Base-by-base conservation (phyloP, 2,113 vertebrate species). In the Sylvietta virens region DNA sequence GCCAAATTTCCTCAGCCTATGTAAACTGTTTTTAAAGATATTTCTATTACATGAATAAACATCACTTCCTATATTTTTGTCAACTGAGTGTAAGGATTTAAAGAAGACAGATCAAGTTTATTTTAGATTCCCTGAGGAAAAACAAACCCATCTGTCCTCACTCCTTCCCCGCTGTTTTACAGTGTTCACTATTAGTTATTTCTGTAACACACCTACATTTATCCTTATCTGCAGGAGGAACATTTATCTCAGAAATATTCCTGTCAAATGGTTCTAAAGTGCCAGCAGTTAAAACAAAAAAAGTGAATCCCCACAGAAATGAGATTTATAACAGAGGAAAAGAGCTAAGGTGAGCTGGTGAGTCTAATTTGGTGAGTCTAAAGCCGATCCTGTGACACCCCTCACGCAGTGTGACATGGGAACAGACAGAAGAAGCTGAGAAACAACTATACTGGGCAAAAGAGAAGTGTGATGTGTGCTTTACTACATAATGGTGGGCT, bases 61-160 rank as follows among this genome's bases (percentile, higher is more conserved):
- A 94, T 53, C 66, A 80, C 24, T 77, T 92, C 56, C 87, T 73
- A 54, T 88, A 76, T 53, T 91, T 95, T 81, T 81, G 57, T 66
- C 48, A 21, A 69, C 76, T 81, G 62, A 91, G 78, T 93, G 73
- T 81, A 94, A 91, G 70, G 70, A 94, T 94, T 96, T 95, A 95
- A 97, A 95, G 80, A 69, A 91, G 93, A 96, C 82, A 90, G 88
- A 94, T 87, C 92, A 93, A 92, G 94, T 96, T 96, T 92, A 95
- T 92, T 94, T 96, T 94, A 95, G 70, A 86, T 82, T 97, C 90
- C 88, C 90, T 56, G 18, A 96, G 90, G 92, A 96, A 95, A 97
- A 94, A 61, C 90, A 95, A 95, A 74, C 79, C 72, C 94, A 78
- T 93, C 91, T 96, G 94, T 93, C 80, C 92, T 90, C n/a, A 78